Conservation (phyloP, 2,113 vertebrate genomes). For the Petroica traversi region DNA sequence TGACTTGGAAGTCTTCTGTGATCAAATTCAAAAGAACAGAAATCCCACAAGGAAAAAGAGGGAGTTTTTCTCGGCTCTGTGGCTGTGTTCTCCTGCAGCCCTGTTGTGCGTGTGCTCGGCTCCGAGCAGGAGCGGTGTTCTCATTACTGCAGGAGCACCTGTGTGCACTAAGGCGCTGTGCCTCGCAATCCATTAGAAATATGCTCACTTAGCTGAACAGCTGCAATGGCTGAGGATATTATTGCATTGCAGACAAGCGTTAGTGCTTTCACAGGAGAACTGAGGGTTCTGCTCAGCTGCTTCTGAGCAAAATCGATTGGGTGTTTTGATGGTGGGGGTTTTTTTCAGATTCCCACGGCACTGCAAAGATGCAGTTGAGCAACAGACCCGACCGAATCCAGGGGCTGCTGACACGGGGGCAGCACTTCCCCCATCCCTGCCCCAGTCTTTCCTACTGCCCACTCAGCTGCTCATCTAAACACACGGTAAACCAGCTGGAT, state of each 20-base stretch:
- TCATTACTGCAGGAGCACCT: neutral
- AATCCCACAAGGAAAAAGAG: neutral
- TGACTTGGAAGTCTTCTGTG: neutral
- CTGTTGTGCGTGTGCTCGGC: neutral
- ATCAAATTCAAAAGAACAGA: neutral
- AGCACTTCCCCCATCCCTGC: neutral
- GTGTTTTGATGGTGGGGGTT: neutral
- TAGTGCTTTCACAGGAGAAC: neutral
- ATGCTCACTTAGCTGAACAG: neutral
- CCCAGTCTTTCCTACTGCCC: accelerated
- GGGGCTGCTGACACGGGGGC: neutral
- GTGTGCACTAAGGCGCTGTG: neutral
- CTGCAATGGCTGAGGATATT: neutral
- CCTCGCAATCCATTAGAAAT: neutral
- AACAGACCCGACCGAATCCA: neutral
- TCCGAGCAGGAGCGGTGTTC: neutral
- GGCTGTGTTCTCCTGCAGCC: neutral
- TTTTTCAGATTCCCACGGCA: neutral
- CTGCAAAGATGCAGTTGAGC: neutral
- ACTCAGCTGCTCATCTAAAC: neutral
- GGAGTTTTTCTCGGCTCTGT: neutral
- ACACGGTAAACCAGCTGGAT: accelerated
- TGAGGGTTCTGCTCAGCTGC: neutral
- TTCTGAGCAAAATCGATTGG: neutral
- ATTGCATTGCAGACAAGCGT: neutral